Evolutionary conservation across 2,113 vertebrate species (phyloP), one percentile per base, ranked within the genome.

Genomic region (Microcebus ravelobensis): DNA sequence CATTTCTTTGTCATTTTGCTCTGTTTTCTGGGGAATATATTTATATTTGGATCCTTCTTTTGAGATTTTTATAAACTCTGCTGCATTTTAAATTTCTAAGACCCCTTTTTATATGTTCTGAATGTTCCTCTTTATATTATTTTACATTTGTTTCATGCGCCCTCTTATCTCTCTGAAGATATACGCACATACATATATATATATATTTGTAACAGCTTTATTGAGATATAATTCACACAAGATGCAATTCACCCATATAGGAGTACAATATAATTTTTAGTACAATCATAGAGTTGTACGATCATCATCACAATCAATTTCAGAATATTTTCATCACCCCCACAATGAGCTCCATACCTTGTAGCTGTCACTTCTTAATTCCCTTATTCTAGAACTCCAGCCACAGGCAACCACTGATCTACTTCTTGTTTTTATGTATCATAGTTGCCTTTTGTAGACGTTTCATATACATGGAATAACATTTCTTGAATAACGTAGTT

Each of bases 21-120:
- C 10, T 68, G 8, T 87, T 59, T 92, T 87, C n/a, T 93, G 55
- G 57, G n/a, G 31, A 45, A 50, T n/a, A 39, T 36, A 57, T 55
- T 82, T 80, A 79, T 90, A 74, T 39, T 94, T 39, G 36, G 65
- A 82, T 45, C 92, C 42, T 88, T 73, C 29, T 89, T 90, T 86
- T 90, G 61, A 92, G 52, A 45, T 36, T 91, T 79, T 77, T 31
- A 61, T 84, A 61, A 94, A 93, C n/a, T 84, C 34, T 61, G n/a
- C n/a, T 94, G 12, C 3, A 73, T 34, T 97, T 90, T 39, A 71
- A 67, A 87, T 90, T 92, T 74, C 36, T 57, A 45, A 90, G 77
- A 31, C 20, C 31, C 29, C 17, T 39, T 85, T 77, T 65, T 20
- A 9, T 88, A 50, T 63, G 21, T 63, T 59, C 14, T 55, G 79